Conservation (phyloP, 2,888 invertebrate species). For the Acronicta aceris region DNA sequence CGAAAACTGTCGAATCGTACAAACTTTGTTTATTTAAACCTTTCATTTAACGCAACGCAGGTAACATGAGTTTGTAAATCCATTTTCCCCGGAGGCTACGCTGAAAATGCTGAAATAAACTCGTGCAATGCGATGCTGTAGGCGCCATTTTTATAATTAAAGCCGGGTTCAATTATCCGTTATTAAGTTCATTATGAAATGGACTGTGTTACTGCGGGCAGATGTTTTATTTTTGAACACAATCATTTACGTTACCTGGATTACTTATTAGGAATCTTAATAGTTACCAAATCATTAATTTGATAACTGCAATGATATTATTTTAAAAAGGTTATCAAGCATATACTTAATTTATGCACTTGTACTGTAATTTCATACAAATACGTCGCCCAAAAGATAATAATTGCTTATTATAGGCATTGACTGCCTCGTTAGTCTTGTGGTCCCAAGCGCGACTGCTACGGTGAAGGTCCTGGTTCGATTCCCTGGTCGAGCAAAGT, state of each 20-base stretch:
- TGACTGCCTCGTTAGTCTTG: too few relatives aligned
- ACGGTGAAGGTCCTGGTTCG: too few relatives aligned
- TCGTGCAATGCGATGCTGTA: constrained; percentile 13
- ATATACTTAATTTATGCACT: too few relatives aligned
- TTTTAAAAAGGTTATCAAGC: too few relatives aligned
- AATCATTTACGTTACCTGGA: constrained; percentile 2
- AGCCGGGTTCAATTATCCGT: constrained; percentile 39
- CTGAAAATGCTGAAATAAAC: constrained; percentile 34
- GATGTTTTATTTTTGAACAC: constrained; percentile 29
- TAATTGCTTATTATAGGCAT: too few relatives aligned
- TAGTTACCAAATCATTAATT: too few relatives aligned
- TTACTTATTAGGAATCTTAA: too few relatives aligned
- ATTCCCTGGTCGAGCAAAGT: too few relatives aligned
- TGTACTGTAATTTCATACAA: too few relatives aligned
- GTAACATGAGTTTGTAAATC: constrained; percentile 22
- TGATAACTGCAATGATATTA: too few relatives aligned
- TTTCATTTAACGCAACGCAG: constrained; percentile 21
- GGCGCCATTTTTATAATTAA: constrained; percentile 45
- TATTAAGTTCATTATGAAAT: constrained; percentile 47
- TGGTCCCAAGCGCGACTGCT: too few relatives aligned
- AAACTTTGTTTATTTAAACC: constrained; percentile 42
- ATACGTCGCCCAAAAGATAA: too few relatives aligned
- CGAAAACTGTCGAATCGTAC: constrained; percentile 28
- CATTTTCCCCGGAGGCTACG: constrained; percentile 25
- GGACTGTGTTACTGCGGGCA: constrained; percentile 11